A percentile compares a stretch with the other conserved stretches of the same genome.
Conservation (phyloP, 2,797 vertebrate genomes). For the Thripadectes ignobilis region DNA sequence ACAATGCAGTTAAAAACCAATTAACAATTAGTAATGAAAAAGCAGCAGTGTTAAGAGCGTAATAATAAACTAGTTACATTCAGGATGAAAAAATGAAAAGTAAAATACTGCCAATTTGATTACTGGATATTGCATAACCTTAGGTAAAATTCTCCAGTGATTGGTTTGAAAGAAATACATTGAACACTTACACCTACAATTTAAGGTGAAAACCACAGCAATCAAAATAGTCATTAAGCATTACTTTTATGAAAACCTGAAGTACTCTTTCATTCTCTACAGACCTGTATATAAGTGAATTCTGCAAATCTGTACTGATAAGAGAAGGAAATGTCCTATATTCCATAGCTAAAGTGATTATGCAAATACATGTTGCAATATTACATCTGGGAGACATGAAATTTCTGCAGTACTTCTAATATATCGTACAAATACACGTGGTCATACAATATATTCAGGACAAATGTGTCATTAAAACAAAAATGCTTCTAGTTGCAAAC, state of each 20-base stretch:
- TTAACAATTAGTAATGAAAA: not conserved
- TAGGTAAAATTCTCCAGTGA: not conserved
- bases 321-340: not conserved
- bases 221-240: not conserved
- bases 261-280: not conserved
- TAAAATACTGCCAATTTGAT: not conserved
- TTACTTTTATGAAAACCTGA: not conserved
- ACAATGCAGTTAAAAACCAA: not conserved
- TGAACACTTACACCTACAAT: not conserved
- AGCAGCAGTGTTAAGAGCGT: not conserved
- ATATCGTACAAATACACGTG: not conserved
- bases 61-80: not conserved
- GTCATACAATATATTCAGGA: not conserved
- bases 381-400: not conserved
- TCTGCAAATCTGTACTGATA: slow-evolving; percentile 9
- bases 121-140: not conserved
- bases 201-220: not conserved
- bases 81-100: not conserved
- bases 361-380: not conserved
- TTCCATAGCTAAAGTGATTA: not conserved
- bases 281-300: not conserved
- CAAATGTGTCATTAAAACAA: slow-evolving; percentile 5
- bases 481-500: not conserved
- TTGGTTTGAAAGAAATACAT: not conserved
- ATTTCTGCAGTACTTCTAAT: not conserved